Conservation (phyloP, 2,113 vertebrate genomes). For the Urocynchramus pylzowi region DNA sequence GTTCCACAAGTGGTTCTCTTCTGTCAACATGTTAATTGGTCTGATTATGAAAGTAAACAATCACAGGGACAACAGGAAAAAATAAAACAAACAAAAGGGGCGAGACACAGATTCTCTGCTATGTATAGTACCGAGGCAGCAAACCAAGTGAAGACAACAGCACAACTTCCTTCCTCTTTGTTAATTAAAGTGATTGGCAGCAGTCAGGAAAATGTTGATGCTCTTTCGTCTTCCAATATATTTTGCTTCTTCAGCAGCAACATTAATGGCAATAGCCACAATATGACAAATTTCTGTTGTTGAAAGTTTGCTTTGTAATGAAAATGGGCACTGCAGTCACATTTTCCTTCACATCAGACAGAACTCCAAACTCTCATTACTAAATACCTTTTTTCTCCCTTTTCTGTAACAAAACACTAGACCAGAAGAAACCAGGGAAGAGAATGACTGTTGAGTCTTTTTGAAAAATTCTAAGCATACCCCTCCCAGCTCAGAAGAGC, state of each 20-base stretch:
- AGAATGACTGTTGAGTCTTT: not conserved
- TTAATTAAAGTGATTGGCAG: not conserved
- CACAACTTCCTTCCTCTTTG: not conserved
- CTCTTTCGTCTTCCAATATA: not conserved
- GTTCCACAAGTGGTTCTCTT: not conserved
- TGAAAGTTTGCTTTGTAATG: not conserved
- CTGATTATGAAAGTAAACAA: slow-evolving; percentile 38
- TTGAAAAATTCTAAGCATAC: not conserved
- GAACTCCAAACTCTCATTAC: not conserved
- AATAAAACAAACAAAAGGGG: not conserved
- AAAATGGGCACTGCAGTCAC: not conserved
- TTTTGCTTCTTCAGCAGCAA: not conserved
- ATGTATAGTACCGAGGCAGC: not conserved
- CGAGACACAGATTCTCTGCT: not conserved
- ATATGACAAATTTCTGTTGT: not conserved
- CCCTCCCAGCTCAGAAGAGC: not conserved
- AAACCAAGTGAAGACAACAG: not conserved
- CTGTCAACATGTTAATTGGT: slow-evolving; percentile 13
- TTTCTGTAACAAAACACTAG: not conserved
- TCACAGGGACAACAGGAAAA: not conserved
- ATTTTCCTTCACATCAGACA: not conserved
- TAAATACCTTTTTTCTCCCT: not conserved
- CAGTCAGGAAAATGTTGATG: not conserved
- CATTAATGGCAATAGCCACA: not conserved
- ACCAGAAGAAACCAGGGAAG: not conserved